Evolutionary conservation across 1,140 invertebrate genomes (phyloP), one percentile per base, ranked within the genome.

Genomic region (Acyrthosiphon pisum): DNA sequence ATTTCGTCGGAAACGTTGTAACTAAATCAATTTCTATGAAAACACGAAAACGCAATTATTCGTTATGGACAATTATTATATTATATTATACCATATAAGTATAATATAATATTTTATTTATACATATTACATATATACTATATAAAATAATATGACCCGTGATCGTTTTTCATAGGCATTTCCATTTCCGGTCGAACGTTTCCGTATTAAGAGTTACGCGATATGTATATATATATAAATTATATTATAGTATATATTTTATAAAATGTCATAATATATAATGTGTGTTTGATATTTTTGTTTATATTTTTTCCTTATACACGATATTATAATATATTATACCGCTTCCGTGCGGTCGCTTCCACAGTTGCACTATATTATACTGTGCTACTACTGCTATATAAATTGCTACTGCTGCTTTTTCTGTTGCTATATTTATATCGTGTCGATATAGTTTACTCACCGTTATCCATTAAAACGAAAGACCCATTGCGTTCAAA

Each of bases 151-250:
- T 68, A 68, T 30, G 60, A 68, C 11, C 60, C n/a, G 60, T 30
- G 60, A 68, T 30, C 60, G 26, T 90, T 90, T 90, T 60, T 26
- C 89, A 60, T 90, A 41, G 88, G 50, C 18, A 56, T 90, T 53
- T 37, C 46, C 48, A 37, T 90, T 90, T 90, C 89, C 89, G 89
- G 53, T 90, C 26, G 35, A 60, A 90, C 37, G 37, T 60, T 90
- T 90, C 89, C 53, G 37, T 68, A 44, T 41, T 23, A 44, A 90
- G 50, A 44, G 37, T 90, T 41, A 90, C 35, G n/a, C 56, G 3
- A 60, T 60, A 60, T 26, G 26, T 60, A 60, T 30, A 30, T 60
- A 68, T 68, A 68, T 68, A 68, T 68, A n/a, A 68, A 68, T n/a
- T 68, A 68, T 68, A 68, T 30, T 68, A 68, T 68, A 30, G 14